A percentile compares a stretch with the other conserved stretches of the same genome.
These are phyloP conservation scores for Calliphora vomitoria DNA, from an alignment of 2,888 invertebrate genomes.

Conservation along the genomic window DNA sequence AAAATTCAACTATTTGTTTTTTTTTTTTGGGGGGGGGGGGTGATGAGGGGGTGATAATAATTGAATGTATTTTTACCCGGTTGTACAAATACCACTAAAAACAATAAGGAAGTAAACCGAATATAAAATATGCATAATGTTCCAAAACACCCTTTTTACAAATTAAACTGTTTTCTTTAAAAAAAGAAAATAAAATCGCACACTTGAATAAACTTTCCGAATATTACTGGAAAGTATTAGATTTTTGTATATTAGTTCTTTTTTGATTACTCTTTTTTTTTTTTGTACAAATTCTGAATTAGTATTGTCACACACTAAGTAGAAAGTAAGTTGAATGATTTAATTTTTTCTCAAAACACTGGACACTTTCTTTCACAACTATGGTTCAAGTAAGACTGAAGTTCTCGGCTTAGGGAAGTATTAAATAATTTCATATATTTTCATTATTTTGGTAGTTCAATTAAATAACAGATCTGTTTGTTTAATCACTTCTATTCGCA, in stretches of 20 bases:
- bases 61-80: slow-evolving; percentile 54
- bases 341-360: slow-evolving; percentile 4
- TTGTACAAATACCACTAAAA: slow-evolving; percentile 69
- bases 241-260: too few species aligned
- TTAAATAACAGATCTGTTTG: slow-evolving; percentile 13
- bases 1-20: slow-evolving; percentile 28
- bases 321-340: not conserved
- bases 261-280: not conserved
- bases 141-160: slow-evolving; percentile 20
- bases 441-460: slow-evolving; percentile 19
- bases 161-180: slow-evolving; percentile 16
- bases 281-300: not conserved
- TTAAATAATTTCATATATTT: slow-evolving; percentile 29
- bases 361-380: slow-evolving; percentile 50
- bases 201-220: slow-evolving; percentile 7
- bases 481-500: slow-evolving; percentile 54
- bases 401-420: slow-evolving; percentile 6
- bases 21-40: too few species aligned
- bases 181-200: not conserved
- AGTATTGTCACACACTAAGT: not conserved
- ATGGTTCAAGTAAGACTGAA: slow-evolving; percentile 57
- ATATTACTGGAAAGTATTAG: slow-evolving; percentile 3
- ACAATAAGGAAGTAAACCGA: slow-evolving; percentile 58
- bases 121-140: slow-evolving; percentile 67
- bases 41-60: not conserved